phyloP scores from a whole-genome alignment of 2,113 vertebrate species.

The Rhinopomastus cyanomelas region DNA sequence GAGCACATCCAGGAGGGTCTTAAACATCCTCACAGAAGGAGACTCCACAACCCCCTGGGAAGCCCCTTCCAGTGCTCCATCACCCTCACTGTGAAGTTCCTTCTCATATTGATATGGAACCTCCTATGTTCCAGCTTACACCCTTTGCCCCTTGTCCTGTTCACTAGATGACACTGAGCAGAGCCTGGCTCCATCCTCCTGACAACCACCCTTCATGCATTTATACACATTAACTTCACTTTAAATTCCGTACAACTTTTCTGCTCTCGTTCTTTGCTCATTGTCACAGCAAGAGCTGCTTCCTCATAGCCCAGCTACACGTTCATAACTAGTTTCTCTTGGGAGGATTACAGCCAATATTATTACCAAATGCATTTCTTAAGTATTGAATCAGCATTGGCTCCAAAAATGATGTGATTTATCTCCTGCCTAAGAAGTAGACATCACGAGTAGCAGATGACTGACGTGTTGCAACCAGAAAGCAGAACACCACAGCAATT shows the following conservation, averaged over 20 bases:
- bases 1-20: too few species aligned
- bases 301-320: conserved; percentile 41
- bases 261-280: conserved; percentile 12
- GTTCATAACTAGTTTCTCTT: conserved; percentile 61
- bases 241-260: conserved; percentile 2
- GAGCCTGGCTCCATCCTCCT: too few species aligned
- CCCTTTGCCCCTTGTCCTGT: too few species aligned
- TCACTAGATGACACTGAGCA: too few species aligned
- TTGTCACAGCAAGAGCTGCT: conserved; percentile 40
- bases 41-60: too few species aligned
- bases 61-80: too few species aligned
- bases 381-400: conserved; percentile 20
- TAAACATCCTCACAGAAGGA: too few species aligned
- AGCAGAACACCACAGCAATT: conserved; percentile 61
- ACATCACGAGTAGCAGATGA: conserved; percentile 58
- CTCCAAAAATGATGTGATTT: conserved; percentile 48
- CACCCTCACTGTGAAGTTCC: too few species aligned
- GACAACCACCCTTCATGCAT: too few species aligned
- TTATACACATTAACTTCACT: too few species aligned
- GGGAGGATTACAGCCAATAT: conserved; percentile 51
- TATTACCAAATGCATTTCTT: conserved; percentile 47
- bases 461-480: conserved; percentile 40
- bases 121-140: too few species aligned
- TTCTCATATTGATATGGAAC: too few species aligned
- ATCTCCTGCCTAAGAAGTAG: conserved; percentile 23